Evolutionary conservation across 2,888 invertebrate species (phyloP), one percentile per base, ranked within the genome.

Genomic region (Cosmia trapezina): DNA sequence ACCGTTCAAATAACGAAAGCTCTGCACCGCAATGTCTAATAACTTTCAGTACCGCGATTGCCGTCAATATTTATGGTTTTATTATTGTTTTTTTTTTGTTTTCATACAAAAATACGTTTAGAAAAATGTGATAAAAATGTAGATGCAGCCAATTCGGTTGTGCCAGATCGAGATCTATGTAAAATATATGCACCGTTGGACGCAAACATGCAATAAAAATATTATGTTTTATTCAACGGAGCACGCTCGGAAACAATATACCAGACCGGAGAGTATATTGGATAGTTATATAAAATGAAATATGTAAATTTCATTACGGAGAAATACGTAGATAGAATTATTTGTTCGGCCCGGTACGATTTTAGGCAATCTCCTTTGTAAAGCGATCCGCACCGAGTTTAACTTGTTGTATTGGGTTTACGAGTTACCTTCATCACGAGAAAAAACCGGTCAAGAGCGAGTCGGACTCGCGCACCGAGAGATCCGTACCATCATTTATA

Each of bases 211-310:
- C 91, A 90, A 93, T 93, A 94, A 92, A 90, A 92, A 92, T 90
- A 88, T 88, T 83, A 94, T 95, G 94, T 94, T 91, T 95, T 95
- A 95, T 95, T 95, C 95, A 95, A 86, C 80, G 88, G 91, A 83
- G 87, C 85, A 86, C 86, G 87, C 87, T 90, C 88, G 90, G 90
- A 93, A 94, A 93, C 94, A 95, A 94, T 95, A 94, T 91, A 91
- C 86, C 89, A 88, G 86, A 86, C 79, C 86, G 79, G 83, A 83
- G 80, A 88, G 88, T 91, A 89, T 92, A 92, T 92, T 93, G 91
- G 89, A 90, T 87, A 86, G 86, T 86, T 89, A 87, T 89, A 88
- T 88, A 88, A 89, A 88, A 89, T 90, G 82, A 83, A 87, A 88
- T 89, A 84, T 86, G 87, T 85, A 84, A 86, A 86, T 85, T 87